A percentile compares a stretch with the other conserved stretches of the same genome.
These are phyloP conservation scores for Symphodus melops DNA, from an alignment of 2,113 vertebrate species.

Conservation along the genomic window DNA sequence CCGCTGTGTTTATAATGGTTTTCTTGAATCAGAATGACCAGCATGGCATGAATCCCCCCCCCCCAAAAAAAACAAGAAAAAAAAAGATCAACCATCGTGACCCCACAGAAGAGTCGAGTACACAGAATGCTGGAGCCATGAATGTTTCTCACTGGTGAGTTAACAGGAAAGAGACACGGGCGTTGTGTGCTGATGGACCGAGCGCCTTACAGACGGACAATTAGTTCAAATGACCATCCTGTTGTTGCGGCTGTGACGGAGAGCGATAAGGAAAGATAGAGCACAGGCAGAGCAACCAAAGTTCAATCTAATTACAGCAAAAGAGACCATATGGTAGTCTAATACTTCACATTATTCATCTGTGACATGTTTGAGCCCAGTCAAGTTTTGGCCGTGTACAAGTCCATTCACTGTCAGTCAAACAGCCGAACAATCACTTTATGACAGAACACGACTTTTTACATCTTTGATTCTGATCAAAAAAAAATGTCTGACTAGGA, in stretches of 20 bases:
- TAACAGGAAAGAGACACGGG: background rate
- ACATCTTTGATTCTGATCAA: no score
- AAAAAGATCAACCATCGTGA: background rate
- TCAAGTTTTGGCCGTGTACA: background rate
- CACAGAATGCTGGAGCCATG: background rate
- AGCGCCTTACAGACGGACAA: slow-evolving; percentile 16
- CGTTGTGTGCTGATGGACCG: background rate
- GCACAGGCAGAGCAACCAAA: background rate
- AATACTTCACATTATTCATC: background rate
- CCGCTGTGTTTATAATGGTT: slow-evolving; percentile 1
- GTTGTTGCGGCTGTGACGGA: slow-evolving; percentile 30
- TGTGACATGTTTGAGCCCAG: background rate
- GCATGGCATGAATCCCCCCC: no score
- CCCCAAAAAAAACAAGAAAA: no score
- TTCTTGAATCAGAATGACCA: slow-evolving; percentile 1
- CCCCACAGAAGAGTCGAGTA: slow-evolving; percentile 1
- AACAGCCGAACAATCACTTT: no score
- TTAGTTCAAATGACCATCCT: slow-evolving; percentile 25
- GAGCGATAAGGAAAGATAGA: slow-evolving; percentile 6
- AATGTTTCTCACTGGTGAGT: background rate
- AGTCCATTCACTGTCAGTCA: no score
- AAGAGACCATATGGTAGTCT: background rate
- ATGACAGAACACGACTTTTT: no score
- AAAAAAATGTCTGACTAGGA: no score
- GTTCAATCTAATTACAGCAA: background rate